phyloP scores from a whole-genome alignment of 2,113 vertebrate species.

The Gopherus flavomarginatus region DNA sequence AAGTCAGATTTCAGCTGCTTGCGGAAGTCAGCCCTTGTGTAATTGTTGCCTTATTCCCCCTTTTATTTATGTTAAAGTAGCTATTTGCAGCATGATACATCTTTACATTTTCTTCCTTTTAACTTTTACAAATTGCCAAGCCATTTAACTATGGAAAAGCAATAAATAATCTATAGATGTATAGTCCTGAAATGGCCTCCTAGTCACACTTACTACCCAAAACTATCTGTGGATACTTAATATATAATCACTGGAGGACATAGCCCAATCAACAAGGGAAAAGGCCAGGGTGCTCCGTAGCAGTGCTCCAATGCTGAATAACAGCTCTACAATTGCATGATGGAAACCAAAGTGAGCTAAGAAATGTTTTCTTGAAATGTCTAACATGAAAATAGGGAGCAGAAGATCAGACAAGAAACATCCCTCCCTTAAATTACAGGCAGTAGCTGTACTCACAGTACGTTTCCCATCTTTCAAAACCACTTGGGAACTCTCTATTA shows the following conservation, averaged over 20 bases:
- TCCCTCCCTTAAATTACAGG: neutral
- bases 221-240: neutral
- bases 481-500: neutral
- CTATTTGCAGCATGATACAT: neutral
- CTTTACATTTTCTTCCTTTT: neutral
- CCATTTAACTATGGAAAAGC: neutral
- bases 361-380: neutral
- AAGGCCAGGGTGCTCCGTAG: neutral
- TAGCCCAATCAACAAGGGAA: neutral
- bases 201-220: neutral
- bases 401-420: neutral
- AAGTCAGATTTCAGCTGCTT: constrained; percentile 7
- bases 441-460: neutral
- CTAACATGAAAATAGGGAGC: neutral
- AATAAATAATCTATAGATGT: neutral
- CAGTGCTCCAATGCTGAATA: neutral
- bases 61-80: neutral
- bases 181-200: neutral
- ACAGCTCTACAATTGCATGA: neutral
- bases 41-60: neutral
- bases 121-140: neutral
- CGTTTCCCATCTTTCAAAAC: neutral
- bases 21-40: neutral
- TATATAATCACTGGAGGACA: neutral
- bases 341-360: neutral